Base-by-base conservation (phyloP, 2,888 invertebrate species). In the Aphrophora alni region DNA sequence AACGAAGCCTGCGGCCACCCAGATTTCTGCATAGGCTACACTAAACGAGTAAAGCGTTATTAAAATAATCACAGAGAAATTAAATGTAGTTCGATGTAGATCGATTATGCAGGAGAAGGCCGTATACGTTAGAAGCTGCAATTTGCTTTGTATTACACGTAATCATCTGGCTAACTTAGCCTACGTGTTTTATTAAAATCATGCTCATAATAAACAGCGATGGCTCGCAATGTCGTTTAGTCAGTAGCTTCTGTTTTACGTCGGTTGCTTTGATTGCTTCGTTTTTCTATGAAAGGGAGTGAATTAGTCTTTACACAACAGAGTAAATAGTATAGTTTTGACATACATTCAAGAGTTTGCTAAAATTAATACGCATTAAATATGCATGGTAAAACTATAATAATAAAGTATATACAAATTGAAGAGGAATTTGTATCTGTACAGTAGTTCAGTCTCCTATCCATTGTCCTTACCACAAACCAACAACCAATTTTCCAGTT, bases 31-130 rank as follows among this genome's bases (percentile, higher is more conserved):
- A 14, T 44, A 14, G n/a, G n/a, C n/a, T n/a, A n/a, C 44, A 7
- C 10, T 4, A 33, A 10, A 10, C 33, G 4, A 14, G 44, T 44
- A 7, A 14, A 44, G 17, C 14, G 73, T 78, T 73, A 78, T 78
- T 78, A 78, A 78, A 78, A 78, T 78, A 78, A 78, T 78, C 78
- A 78, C 78, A 78, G 38, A 14, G 44, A 78, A 78, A 73, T 78
- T 78, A 78, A 78, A 78, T 73, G 73, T 44, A n/a, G 73, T 73
- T 59, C 78, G n/a, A n/a, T n/a, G n/a, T n/a, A n/a, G n/a, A n/a
- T n/a, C n/a, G 78, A 78, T 72, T 78, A 78, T 78, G 51, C 73
- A 78, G 78, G 51, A 68, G 73, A 73, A 7, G 8, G 5, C 44
- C 5, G 44, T 44, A 2, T 2, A 44, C 8, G 44, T 7, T 44